Percentiles rank a stretch among this genome's conserved stretches.
Conservation (phyloP, 1,140 invertebrate species). For the Bacillus rossius region DNA sequence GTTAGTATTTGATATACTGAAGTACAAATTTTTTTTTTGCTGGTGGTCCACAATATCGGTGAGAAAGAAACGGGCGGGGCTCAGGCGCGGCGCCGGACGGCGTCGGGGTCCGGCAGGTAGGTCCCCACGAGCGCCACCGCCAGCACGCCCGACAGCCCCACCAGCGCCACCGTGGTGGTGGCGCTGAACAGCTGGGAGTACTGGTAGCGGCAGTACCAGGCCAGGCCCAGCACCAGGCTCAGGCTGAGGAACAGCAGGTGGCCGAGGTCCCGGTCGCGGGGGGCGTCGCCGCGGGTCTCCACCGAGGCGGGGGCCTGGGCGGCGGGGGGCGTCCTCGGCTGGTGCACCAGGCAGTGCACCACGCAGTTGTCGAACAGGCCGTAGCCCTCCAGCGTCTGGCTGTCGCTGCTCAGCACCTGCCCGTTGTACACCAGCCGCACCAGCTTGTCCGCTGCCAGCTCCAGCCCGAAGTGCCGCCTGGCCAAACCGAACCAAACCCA, state of each 20-base stretch:
- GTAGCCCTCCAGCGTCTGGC: constrained; percentile 65
- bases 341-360: constrained; percentile 78
- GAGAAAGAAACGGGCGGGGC: too few relatives aligned
- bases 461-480: constrained; percentile 75
- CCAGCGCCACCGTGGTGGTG: constrained; percentile 54
- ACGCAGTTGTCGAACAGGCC: constrained; percentile 83
- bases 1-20: too few relatives aligned
- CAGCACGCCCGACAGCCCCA: constrained; percentile 53
- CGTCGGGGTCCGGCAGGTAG: constrained; percentile 45
- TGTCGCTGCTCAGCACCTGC: constrained; percentile 71
- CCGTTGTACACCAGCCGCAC: constrained; percentile 86
- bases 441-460: constrained; percentile 67
- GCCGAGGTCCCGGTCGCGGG: constrained; percentile 35
- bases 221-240: constrained; percentile 46
- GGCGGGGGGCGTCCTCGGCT: constrained; percentile 34
- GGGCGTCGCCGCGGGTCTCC: not conserved
- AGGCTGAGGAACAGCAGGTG: constrained; percentile 45
- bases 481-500: too few relatives aligned
- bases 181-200: constrained; percentile 57
- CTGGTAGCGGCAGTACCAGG: constrained; percentile 58
- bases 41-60: too few relatives aligned
- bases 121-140: constrained; percentile 47
- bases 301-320: not conserved
- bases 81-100: constrained; percentile 25
- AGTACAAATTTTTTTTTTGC: too few relatives aligned